Base-by-base conservation (phyloP, 2,888 invertebrate genomes). In the Stenotaenia linearis region DNA sequence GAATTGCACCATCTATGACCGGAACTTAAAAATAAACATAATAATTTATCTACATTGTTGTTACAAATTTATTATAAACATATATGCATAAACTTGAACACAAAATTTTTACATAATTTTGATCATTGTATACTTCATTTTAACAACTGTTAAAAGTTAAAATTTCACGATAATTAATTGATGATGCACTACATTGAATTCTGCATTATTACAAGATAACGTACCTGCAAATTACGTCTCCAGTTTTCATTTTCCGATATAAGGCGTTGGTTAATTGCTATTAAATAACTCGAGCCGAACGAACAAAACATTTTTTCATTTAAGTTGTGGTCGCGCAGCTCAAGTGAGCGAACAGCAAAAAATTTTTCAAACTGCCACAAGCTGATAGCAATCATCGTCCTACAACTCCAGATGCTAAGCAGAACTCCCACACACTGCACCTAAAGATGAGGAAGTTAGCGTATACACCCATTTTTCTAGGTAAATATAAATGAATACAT, bases 281-380 rank as follows among this genome's bases (percentile, higher is more conserved):
- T 25, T 23, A 61, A 61, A 25, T 61, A 61, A 61, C 61, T 61
- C 61, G 61, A 61, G 61, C 61, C 61, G 61, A 61, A 61, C 61
- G 61, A 61, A 61, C 61, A 61, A 61, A 61, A 61, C 61, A 61
- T 23, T 61, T 61, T 61, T 61, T 61, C 61, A 25, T 61, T 61
- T 15, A 61, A 23, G 61, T 61, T 61, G 25, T 23, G 61, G 61
- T 61, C 61, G 61, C 23, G 25, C 61, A 61, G 61, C 61, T 28
- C 61, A 61, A 61, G 61, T 61, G 61, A 61, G 61, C 25, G 61
- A 25, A 61, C 23, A 61, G 61, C 61, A 61, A 61, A 61, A 61
- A 10, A 3, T 23, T 25, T 18, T 5, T 40, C 2, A 40, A 15
- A 18, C 56, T 10, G 21, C 21, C 12, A 12, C 12, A 12, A 25